Base-by-base conservation (phyloP, 2,888 invertebrate genomes). In the Tachina grossa region DNA sequence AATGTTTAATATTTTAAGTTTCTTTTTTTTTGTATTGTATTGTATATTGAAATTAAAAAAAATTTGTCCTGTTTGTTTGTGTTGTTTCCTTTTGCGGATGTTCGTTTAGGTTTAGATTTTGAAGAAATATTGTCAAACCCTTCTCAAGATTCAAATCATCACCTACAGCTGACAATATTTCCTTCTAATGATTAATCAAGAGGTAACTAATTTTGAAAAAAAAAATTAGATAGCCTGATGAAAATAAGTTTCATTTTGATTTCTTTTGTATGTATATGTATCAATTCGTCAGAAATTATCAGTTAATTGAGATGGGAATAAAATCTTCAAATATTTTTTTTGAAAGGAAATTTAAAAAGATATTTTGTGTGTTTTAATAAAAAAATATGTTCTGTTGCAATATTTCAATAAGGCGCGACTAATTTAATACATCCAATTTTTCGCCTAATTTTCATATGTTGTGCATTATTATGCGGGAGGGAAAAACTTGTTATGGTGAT, bases 41-140 rank as follows among this genome's bases (percentile, higher is more conserved):
- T 71, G 43, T 31, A 19, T 78, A 57, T 74, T 72, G 19, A 47
- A 79, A 71, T 47, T 41, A 41, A 31, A 9, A 41, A 57, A 71
- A 57, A 43, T 68, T 49, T 61, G 59, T 79, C 80, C 76, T 80
- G 31, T 6, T 65, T 45, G 16, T 68, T 49, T 19, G n/a, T 49
- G 9, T 31, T 41, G 1, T 11, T 45, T 13, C 53, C 53, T 51
- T 43, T 53, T 10, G 31, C 11, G 14, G 39, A 3, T 53, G 53
- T 13, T n/a, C 19, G 11, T 76, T 49, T 71, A 47, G 53, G 66
- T 59, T 51, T n/a, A 59, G 78, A 78, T 59, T 88, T 90, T 90
- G 90, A 90, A 87, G 88, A 89, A 90, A 91, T 88, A 89, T 89
- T 89, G 89, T 91, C 91, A 89, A 87, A 90, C 90, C 90, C 91